Base-by-base conservation (phyloP, 1,140 invertebrate genomes). In the Limonius californicus region DNA sequence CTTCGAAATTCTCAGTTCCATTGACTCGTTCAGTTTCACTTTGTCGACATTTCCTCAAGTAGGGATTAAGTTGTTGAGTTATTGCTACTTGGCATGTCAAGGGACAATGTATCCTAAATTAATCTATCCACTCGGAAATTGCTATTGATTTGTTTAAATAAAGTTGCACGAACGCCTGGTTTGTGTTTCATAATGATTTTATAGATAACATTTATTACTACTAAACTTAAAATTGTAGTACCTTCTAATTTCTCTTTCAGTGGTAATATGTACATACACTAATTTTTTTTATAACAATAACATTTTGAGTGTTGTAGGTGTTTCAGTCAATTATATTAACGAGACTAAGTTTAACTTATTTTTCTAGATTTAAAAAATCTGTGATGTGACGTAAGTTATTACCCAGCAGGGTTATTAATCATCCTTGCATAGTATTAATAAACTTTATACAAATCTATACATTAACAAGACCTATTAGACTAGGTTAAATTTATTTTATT, bases 111-210 rank as follows among this genome's bases (percentile, higher is more conserved):
- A 45, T 45, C 14, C 42, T 45, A 45, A 45, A 45, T 45, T 45
- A 45, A 45, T 15, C 42, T 45, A 45, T 45, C 42, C 42, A 45
- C 4, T 45, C 42, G n/a, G 42, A 15, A 45, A 45, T 18, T 45
- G n/a, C 42, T 45, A 45, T 45, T 45, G n/a, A 45, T 45, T 18
- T 45, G n/a, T 45, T 45, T 45, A 45, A 27, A 45, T 45, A 45
- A 4, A 45, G 12, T 45, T 15, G 4, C 2, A 45, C 42, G 14
- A 45, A 45, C 12, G 42, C 4, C 42, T 45, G 42, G 3, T 15
- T 27, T 27, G 23, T 27, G 23, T 27, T 45, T 12, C n/a, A 45
- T 45, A 45, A 45, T 45, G 12, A 15, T 18, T 15, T 45, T 45
- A 45, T 45, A 45, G 42, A 45, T 45, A 45, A 45, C 42, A 45